Percentiles rank a stretch among this genome's conserved stretches.
These are phyloP conservation scores for Myotis lucifugus DNA, from an alignment of 2,113 vertebrate genomes.

Conservation along the genomic window DNA sequence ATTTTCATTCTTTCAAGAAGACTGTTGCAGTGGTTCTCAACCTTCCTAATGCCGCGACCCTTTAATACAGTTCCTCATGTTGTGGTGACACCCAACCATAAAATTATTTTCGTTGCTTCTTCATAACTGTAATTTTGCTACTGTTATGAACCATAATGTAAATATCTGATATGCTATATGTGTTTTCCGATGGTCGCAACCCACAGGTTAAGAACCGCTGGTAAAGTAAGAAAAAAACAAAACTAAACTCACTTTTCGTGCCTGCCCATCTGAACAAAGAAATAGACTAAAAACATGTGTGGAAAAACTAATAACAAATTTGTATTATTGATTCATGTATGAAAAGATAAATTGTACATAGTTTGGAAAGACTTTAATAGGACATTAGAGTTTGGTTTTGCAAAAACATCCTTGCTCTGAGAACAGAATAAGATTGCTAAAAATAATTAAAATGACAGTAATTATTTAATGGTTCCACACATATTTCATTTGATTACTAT, in stretches of 20 bases:
- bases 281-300: neutral
- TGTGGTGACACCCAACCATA: too few relatives aligned
- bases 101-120: too few relatives aligned
- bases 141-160: too few relatives aligned
- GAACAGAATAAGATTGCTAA: constrained; percentile 1
- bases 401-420: neutral
- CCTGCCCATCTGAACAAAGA: neutral
- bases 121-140: too few relatives aligned
- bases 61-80: too few relatives aligned
- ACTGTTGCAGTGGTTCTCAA: too few relatives aligned
- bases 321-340: neutral
- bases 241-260: neutral
- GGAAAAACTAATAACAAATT: neutral
- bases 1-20: neutral
- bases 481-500: neutral
- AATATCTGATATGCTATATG: too few relatives aligned
- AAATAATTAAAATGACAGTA: neutral
- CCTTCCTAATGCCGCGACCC: too few relatives aligned
- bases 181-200: too few relatives aligned
- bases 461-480: neutral
- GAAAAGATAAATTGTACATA: neutral
- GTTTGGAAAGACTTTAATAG: neutral
- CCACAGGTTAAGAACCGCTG: too few relatives aligned
- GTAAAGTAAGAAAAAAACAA: too few relatives aligned
- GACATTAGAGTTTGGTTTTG: neutral